Base-by-base conservation (phyloP, 2,888 invertebrate species). In the Rapana venosa region DNA sequence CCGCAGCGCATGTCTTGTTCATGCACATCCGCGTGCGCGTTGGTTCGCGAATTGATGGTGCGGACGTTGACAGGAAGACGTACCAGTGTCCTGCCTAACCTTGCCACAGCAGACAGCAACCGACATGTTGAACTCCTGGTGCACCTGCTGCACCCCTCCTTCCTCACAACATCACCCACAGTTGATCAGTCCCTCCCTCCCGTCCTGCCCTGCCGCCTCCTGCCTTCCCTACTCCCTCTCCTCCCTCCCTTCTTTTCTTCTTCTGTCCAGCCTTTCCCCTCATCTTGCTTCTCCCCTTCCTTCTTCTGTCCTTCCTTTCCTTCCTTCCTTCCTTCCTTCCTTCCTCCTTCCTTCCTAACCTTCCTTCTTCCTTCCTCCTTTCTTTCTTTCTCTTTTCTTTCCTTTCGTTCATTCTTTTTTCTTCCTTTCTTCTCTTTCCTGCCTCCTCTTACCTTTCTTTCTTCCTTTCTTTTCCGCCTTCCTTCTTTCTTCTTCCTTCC, bases 71-170 rank as follows among this genome's bases (percentile, higher is more conserved):
- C 92, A 95, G 95, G 95, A 58, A 96, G 92, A 94, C 95, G 22
- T 94, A 94, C 89, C 95, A 95, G 91, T 95, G 95, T 88, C 93
- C 15, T 96, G 22, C 94, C 95, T 4, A 95, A 94, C 91, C 93
- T 96, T 36, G 94, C 95, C 36, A 94, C 94, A 32, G 91, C 94
- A 20, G 95, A 96, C 92, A 94, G 95, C 91, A 93, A 8, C 96
- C 36, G 93, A 95, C 26, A 94, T 94, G 92, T 90, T 95, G 32
- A 8, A 94, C 95, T 8, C 58, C 90, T 96, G 30, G 93, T 95
- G 6, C 95, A 96, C 90, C 92, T 96, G 47, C 90, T 96, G 87
- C 93, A 94, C 86, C 93, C 92, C 88, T 93, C 94, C 61, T 96
- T 96, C 91, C 93, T 13, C 92, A 93, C 47, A 92, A 92, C 61